These are phyloP conservation scores for Macrotus californicus DNA, from an alignment of 2,113 vertebrate species.

Conservation along the genomic window DNA sequence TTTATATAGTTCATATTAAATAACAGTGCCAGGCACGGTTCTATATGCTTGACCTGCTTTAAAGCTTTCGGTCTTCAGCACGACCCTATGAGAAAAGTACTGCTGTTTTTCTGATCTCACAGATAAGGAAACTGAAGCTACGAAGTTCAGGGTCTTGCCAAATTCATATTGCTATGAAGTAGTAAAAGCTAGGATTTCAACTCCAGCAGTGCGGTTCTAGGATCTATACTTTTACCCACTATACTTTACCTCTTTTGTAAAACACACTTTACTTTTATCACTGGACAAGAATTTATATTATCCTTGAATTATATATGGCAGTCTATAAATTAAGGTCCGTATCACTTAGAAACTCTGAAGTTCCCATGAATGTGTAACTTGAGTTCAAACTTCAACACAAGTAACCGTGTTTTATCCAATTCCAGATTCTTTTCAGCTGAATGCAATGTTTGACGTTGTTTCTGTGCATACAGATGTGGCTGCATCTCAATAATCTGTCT, in stretches of 20 bases:
- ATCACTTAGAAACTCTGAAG: background rate
- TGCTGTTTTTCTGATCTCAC: background rate
- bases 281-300: background rate
- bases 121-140: background rate
- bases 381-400: slow-evolving; percentile 7
- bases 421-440: background rate
- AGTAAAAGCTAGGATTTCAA: background rate
- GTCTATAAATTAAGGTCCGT: background rate
- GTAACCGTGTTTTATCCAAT: background rate
- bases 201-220: background rate
- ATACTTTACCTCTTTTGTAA: background rate
- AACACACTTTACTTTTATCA: background rate
- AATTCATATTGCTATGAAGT: background rate
- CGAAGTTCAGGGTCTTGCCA: background rate
- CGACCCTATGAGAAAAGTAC: background rate
- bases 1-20: background rate
- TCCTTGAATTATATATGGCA: background rate
- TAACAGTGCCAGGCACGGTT: background rate
- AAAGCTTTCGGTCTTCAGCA: background rate
- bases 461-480: background rate
- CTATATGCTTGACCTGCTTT: background rate
- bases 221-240: background rate
- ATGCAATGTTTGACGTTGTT: background rate
- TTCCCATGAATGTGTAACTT: background rate
- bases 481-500: background rate